A percentile compares a stretch with the other conserved stretches of the same genome.
Evolutionary conservation across 1,140 invertebrate species (phyloP).

Genomic region (Lysiphlebus fabarum): DNA sequence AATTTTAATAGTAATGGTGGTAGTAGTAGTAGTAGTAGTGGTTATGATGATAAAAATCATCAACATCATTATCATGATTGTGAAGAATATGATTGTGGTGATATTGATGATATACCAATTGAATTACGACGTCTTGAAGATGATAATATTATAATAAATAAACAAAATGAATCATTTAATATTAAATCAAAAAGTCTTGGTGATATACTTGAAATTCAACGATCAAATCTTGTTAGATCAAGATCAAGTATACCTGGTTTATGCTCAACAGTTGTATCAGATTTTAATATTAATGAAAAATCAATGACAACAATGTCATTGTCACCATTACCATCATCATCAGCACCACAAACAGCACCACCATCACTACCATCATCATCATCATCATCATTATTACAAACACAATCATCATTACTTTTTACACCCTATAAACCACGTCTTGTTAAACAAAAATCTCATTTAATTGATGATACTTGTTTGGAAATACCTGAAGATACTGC

Average conservation of each 20-base stretch:
- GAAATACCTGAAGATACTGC: conserved; percentile 45
- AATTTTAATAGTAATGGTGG: conserved; percentile 65
- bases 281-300: conserved; percentile 37
- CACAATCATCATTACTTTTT: background rate
- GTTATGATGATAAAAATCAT: conserved; percentile 44
- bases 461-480: conserved; percentile 39
- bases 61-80: conserved; percentile 53
- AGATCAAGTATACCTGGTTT: conserved; percentile 72
- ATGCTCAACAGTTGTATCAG: conserved; percentile 41
- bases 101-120: conserved; percentile 78
- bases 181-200: conserved; percentile 77
- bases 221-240: conserved; percentile 65
- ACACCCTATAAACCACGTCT: conserved; percentile 38
- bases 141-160: conserved; percentile 58
- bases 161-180: conserved; percentile 54
- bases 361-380: too few species aligned
- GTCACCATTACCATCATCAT: too few species aligned
- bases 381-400: too few species aligned
- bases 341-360: too few species aligned
- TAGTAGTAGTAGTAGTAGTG: too few species aligned
- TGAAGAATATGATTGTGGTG: too few species aligned
- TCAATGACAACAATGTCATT: conserved; percentile 2
- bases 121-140: conserved; percentile 84
- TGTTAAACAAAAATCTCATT: conserved; percentile 47
- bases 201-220: conserved; percentile 72